A percentile compares a stretch with the other conserved stretches of the same genome.
phyloP scores from a whole-genome alignment of 2,888 invertebrate species.

The Agonopterix subpropinquella region DNA sequence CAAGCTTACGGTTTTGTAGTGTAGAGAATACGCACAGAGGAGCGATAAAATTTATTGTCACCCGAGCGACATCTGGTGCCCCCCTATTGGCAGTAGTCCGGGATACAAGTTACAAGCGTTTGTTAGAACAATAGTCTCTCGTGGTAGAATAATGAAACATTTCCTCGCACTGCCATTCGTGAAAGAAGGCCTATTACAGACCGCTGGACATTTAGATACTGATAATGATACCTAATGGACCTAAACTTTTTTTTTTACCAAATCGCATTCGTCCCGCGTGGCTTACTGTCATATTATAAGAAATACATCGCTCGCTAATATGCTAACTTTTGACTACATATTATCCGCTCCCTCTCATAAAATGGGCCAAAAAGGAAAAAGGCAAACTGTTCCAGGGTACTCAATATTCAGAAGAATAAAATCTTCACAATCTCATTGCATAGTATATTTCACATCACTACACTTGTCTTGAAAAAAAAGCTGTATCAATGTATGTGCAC shows the following conservation, averaged over 20 bases:
- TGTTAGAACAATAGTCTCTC: too few relatives aligned
- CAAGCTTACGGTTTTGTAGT: conserved; percentile 61
- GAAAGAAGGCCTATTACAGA: too few relatives aligned
- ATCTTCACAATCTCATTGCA: conserved; percentile 39
- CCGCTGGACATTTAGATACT: too few relatives aligned
- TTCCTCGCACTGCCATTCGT: too few relatives aligned
- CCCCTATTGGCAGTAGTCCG: conserved; percentile 27
- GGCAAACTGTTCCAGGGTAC: conserved; percentile 58
- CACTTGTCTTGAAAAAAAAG: too few relatives aligned
- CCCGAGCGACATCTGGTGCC: conserved; percentile 70
- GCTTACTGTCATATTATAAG: too few relatives aligned
- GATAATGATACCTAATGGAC: too few relatives aligned
- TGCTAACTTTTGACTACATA: background rate
- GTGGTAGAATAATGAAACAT: too few relatives aligned
- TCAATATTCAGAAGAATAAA: conserved; percentile 66
- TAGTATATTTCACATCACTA: conserved; percentile 2
- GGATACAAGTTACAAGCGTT: conserved; percentile 10
- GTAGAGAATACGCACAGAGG: conserved; percentile 51
- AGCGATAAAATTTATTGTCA: conserved; percentile 74
- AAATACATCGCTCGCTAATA: too few relatives aligned
- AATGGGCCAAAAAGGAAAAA: conserved; percentile 35
- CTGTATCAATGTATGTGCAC: too few relatives aligned
- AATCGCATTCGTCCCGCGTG: too few relatives aligned
- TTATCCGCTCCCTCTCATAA: conserved; percentile 13
- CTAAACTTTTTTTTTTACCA: too few relatives aligned